A percentile compares a stretch with the other conserved stretches of the same genome.
These are phyloP conservation scores for Limnephilus rhombicus DNA, from an alignment of 2,888 invertebrate genomes.

Conservation along the genomic window DNA sequence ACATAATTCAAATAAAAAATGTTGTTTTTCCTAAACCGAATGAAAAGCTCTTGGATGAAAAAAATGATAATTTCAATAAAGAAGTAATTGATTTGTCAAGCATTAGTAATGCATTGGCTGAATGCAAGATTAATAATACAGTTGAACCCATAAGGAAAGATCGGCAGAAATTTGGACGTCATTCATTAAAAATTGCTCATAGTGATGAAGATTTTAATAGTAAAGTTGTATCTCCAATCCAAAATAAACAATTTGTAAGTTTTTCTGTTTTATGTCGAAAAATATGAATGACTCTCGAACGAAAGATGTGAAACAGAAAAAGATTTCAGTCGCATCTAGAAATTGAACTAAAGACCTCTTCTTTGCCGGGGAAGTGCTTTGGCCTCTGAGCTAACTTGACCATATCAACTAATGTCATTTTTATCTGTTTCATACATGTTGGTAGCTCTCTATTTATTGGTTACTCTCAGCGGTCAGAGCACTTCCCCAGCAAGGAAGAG, in stretches of 20 bases:
- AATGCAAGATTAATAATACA: neutral
- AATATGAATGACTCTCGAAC: too few relatives aligned
- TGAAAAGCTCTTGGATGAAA: neutral
- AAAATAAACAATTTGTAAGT: neutral
- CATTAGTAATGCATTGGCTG: slow-evolving; percentile 12
- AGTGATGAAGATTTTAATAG: neutral
- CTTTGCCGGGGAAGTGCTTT: too few relatives aligned
- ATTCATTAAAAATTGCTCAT: neutral
- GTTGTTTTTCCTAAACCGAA: neutral
- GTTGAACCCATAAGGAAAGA: neutral
- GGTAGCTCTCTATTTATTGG: too few relatives aligned
- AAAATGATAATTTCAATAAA: neutral
- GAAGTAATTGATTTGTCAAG: slow-evolving; percentile 13
- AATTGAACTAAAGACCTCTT: too few relatives aligned
- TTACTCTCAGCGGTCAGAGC: too few relatives aligned
- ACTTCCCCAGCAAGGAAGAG: too few relatives aligned
- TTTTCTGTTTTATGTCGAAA: neutral
- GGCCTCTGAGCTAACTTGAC: too few relatives aligned
- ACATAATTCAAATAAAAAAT: neutral
- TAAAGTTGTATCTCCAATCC: neutral
- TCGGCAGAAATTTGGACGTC: neutral
- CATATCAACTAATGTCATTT: too few relatives aligned
- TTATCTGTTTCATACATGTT: too few relatives aligned
- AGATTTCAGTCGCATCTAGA: too few relatives aligned
- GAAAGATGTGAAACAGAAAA: too few relatives aligned